Evolutionary conservation across 2,113 vertebrate genomes (phyloP), one percentile per base, ranked within the genome.

Genomic region (Ictalurus punctatus): DNA sequence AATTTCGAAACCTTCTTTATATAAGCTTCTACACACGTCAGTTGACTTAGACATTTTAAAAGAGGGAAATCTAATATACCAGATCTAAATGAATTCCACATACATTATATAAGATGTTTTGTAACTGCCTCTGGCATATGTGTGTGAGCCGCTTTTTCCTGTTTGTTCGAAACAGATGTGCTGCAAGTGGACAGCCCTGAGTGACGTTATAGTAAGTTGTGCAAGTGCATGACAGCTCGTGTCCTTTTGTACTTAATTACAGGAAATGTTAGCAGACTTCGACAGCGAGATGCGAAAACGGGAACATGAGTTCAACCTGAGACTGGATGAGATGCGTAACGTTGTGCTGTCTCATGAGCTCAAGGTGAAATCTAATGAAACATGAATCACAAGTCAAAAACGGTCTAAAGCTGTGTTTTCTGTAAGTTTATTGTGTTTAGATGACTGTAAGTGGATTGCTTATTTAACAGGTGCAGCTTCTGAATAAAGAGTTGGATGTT

Each of bases 181-280:
- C 23, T 81, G 69, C 16, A 6, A 82, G 14, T 59, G 54, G 7
- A n/a, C 23, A 27, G 6, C 21, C 25, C 54, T 37, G 4, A 34
- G 27, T 69, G 37, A 87, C 83, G 73, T 21, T 37, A 13, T 59
- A 19, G 16, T 69, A 17, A 67, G 52, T 8, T 48, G 30, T 76
- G 81, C 73, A 34, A 23, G 25, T n/a, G 25, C 21, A 27, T 59
- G 37, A 44, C 30, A 58, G 34, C 8, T 58, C 52, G 27, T 85
- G 1, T 86, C 1, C 0, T 58, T 90, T 54, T 91, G 14, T 79
- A 23, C 76, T 88, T 23, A 16, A 25, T 83, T 16, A 91, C 90
- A 97, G 97, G 96, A 97, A 79, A 92, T 96, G 89, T 90, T 94
- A 84, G 91, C 90, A 61, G 92, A 95, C 69, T 97, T 96, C 90